phyloP scores from a whole-genome alignment of 2,113 vertebrate genomes.

The Tyto alba region DNA sequence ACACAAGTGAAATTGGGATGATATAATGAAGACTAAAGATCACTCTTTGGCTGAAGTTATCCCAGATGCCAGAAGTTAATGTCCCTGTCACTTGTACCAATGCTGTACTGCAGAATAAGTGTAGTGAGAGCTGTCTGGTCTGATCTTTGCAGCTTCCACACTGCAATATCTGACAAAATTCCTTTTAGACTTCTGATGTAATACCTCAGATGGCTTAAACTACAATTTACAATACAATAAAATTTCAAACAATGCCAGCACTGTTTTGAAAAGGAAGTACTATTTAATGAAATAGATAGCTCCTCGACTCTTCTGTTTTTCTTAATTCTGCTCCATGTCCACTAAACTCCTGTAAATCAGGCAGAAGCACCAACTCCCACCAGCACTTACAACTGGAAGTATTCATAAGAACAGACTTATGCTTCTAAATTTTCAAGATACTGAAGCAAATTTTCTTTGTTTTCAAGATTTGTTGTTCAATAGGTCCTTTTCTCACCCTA shows the following conservation, averaged over 20 bases:
- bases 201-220: background rate
- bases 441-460: background rate
- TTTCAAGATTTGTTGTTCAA: background rate
- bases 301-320: background rate
- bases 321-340: background rate
- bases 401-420: background rate
- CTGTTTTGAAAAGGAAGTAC: background rate
- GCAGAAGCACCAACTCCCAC: background rate
- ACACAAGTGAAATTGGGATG: background rate
- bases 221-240: background rate
- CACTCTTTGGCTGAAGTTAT: background rate
- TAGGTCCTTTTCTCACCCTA: background rate
- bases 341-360: background rate
- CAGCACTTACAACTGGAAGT: background rate
- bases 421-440: background rate
- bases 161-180: background rate
- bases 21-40: background rate
- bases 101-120: background rate
- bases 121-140: background rate
- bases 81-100: background rate
- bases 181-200: background rate
- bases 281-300: background rate
- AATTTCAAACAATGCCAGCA: background rate
- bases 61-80: background rate
- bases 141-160: background rate